These are phyloP conservation scores for Digitonthophagus gazella DNA, from an alignment of 2,888 invertebrate genomes.

Conservation along the genomic window DNA sequence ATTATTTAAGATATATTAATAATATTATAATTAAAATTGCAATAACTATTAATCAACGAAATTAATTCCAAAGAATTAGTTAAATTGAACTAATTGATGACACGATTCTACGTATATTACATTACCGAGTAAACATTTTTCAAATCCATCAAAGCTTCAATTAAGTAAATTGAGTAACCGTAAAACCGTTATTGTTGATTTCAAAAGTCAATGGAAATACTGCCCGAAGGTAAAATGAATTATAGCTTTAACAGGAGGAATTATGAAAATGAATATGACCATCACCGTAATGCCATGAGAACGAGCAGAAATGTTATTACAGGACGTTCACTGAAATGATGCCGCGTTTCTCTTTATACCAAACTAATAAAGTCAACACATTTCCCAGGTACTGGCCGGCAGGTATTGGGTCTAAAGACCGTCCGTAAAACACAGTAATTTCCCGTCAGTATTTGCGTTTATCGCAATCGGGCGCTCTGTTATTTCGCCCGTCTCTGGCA, in stretches of 20 bases:
- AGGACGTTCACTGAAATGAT: neutral
- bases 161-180: neutral
- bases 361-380: neutral
- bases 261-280: neutral
- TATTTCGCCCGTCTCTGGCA: conserved; percentile 7
- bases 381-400: neutral
- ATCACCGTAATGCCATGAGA: neutral
- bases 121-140: too few species aligned
- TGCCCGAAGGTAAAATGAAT: neutral
- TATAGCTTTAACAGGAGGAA: neutral
- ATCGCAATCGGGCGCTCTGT: conserved; percentile 3
- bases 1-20: too few species aligned
- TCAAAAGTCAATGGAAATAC: neutral
- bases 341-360: neutral
- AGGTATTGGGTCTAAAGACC: conserved; percentile 7
- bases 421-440: conserved; percentile 10
- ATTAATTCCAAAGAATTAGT: neutral
- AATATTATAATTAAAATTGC: too few species aligned
- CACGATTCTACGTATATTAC: too few species aligned
- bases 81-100: too few species aligned
- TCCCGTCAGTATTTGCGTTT: conserved; percentile 10
- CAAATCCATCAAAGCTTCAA: too few species aligned
- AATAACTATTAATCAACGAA: neutral
- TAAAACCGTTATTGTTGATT: neutral
- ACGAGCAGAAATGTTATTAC: neutral